Evolutionary conservation across 2,797 vertebrate genomes (phyloP).

Genomic region (Psittacula echo): DNA sequence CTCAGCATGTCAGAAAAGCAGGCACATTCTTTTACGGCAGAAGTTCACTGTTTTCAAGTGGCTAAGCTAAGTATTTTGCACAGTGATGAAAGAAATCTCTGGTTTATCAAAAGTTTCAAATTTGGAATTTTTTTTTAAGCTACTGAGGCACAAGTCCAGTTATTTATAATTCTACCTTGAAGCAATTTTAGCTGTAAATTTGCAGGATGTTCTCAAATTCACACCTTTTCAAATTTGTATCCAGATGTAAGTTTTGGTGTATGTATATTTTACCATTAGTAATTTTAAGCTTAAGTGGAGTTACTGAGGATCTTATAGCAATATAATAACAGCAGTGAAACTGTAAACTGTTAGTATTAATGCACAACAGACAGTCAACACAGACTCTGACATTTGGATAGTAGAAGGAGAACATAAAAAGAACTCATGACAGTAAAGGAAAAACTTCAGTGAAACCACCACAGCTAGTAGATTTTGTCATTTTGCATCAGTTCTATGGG

Average conservation of each 20-base stretch:
- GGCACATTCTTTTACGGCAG: neutral
- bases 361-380: neutral
- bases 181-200: neutral
- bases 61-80: neutral
- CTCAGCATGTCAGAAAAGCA: neutral
- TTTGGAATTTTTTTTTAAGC: neutral
- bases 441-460: neutral
- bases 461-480: neutral
- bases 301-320: neutral
- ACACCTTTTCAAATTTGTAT: neutral
- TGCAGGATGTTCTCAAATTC: neutral
- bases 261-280: neutral
- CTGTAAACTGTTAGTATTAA: neutral
- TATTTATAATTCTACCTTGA: neutral
- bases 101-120: neutral
- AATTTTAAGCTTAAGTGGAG: neutral
- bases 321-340: neutral
- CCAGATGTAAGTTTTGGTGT: neutral
- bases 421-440: neutral
- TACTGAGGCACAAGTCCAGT: neutral
- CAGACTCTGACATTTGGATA: neutral
- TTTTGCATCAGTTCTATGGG: neutral
- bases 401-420: slow-evolving; percentile 11
- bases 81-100: neutral
- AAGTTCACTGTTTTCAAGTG: neutral